Percentiles rank a stretch among this genome's conserved stretches.
Evolutionary conservation across 2,888 invertebrate species (phyloP).

Genomic region (Boloria euphrosyne): DNA sequence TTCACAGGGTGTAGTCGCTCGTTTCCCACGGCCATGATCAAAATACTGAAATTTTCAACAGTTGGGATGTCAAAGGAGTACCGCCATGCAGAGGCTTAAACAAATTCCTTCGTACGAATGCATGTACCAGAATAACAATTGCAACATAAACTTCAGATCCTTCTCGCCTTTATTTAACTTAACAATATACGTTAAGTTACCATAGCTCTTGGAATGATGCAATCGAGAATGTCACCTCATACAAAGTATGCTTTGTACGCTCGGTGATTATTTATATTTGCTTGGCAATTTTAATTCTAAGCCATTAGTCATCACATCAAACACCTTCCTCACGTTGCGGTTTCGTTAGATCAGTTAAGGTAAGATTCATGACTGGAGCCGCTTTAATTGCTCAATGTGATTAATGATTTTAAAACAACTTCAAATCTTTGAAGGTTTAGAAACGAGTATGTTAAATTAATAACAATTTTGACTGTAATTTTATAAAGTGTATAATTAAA

Average conservation of each 20-base stretch:
- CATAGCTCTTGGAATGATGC: constrained; percentile 13
- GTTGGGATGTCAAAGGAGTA: too few relatives aligned
- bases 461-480: background rate
- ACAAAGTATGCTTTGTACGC: constrained; percentile 12
- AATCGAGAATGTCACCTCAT: constrained; percentile 19
- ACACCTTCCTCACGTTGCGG: constrained; percentile 18
- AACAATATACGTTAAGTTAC: background rate
- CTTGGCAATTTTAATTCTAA: constrained; percentile 20
- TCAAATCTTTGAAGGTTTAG: background rate
- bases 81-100: too few relatives aligned
- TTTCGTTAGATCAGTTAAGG: constrained; percentile 16
- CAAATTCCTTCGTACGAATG: too few relatives aligned
- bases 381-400: constrained; percentile 17
- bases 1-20: too few relatives aligned
- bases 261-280: constrained; percentile 6
- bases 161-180: constrained; percentile 3
- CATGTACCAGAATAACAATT: too few relatives aligned
- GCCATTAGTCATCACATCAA: constrained; percentile 20
- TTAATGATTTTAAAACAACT: constrained; percentile 13
- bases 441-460: background rate
- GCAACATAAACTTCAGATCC: background rate
- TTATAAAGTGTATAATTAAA: too few relatives aligned
- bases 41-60: too few relatives aligned
- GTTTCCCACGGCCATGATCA: too few relatives aligned
- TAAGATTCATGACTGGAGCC: background rate